Conservation (phyloP, 2,888 invertebrate genomes). For the Cremastinae sp. region DNA sequence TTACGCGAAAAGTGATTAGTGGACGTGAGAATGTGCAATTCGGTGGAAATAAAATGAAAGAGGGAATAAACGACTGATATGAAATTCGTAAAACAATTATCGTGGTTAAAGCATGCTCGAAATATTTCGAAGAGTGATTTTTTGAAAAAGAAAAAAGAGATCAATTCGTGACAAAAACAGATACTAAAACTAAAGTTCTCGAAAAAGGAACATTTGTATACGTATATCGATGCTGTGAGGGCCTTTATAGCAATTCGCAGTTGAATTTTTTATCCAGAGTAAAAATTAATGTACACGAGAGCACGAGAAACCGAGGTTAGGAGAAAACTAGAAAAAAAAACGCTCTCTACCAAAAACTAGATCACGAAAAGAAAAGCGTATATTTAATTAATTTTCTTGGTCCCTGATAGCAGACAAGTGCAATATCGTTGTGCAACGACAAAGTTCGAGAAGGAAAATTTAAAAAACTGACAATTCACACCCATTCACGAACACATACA, state of each 20-base stretch:
- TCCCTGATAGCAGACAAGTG: slow-evolving; percentile 69
- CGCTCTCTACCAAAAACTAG: slow-evolving; percentile 13
- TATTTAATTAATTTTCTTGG: slow-evolving; percentile 64
- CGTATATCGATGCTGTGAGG: slow-evolving; percentile 55
- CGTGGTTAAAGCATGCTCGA: too few species aligned
- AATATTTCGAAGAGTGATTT: too few species aligned
- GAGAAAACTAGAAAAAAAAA: slow-evolving; percentile 37
- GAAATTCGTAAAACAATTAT: too few species aligned
- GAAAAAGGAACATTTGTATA: slow-evolving; percentile 60
- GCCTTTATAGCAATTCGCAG: slow-evolving; percentile 59
- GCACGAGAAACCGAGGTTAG: slow-evolving; percentile 22
- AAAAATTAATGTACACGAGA: slow-evolving; percentile 32
- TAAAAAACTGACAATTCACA: slow-evolving; percentile 34
- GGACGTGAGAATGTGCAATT: slow-evolving; percentile 59
- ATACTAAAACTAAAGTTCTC: slow-evolving; percentile 45
- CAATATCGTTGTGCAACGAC: slow-evolving; percentile 65
- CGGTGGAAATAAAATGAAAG: slow-evolving; percentile 45
- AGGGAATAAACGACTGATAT: too few species aligned
- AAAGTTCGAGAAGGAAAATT: slow-evolving; percentile 30
- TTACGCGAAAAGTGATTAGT: slow-evolving; percentile 29
- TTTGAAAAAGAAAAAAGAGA: slow-evolving; percentile 31
- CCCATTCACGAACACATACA: slow-evolving; percentile 31
- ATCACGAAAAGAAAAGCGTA: slow-evolving; percentile 26
- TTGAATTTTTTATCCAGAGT: slow-evolving; percentile 56
- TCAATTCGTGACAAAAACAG: slow-evolving; percentile 45